A percentile compares a stretch with the other conserved stretches of the same genome.
These are phyloP conservation scores for Tauraco erythrolophus DNA, from an alignment of 2,113 vertebrate genomes.

Conservation along the genomic window DNA sequence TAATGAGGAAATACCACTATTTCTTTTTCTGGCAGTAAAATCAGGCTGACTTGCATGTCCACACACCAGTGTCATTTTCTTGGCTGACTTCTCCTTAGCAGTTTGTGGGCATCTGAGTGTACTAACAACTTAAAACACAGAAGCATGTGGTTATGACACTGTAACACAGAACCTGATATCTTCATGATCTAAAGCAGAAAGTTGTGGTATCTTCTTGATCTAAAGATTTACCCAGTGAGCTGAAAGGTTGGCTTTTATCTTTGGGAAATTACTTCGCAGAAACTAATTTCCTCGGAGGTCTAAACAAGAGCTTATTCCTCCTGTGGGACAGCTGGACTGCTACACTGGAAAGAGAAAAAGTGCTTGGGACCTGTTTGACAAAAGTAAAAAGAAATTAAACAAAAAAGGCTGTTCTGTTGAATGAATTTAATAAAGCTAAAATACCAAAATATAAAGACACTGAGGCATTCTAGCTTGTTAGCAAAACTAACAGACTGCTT, in stretches of 20 bases:
- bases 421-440: neutral
- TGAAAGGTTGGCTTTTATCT: neutral
- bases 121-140: neutral
- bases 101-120: neutral
- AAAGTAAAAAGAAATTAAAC: slow-evolving; percentile 1
- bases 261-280: neutral
- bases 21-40: neutral
- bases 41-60: neutral
- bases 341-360: neutral
- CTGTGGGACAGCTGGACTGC: neutral
- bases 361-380: neutral
- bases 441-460: neutral
- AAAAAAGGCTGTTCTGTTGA: neutral
- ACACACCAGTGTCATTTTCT: neutral
- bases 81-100: neutral
- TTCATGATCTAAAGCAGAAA: neutral
- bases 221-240: neutral
- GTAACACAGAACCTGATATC: neutral
- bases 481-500: slow-evolving; percentile 7
- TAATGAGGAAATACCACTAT: neutral
- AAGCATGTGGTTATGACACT: neutral
- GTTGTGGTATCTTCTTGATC: neutral
- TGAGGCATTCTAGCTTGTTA: neutral
- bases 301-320: neutral
- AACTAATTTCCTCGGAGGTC: neutral